Evolutionary conservation across 2,797 vertebrate genomes (phyloP).

Genomic region (Erethizon dorsatum): DNA sequence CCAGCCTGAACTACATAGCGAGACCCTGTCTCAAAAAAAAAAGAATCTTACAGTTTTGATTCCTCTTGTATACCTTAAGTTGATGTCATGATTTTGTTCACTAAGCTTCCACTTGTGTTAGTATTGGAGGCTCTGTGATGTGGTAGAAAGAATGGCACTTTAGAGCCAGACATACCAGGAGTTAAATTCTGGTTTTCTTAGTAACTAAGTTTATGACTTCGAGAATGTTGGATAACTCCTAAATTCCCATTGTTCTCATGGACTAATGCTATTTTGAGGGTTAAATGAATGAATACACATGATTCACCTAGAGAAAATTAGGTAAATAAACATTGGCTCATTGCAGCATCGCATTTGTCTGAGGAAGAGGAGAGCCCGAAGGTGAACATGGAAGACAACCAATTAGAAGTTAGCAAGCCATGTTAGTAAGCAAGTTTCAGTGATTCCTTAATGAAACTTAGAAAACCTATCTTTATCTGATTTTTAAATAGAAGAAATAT

Average conservation of each 20-base stretch:
- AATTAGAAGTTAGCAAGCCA: neutral
- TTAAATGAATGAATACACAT: neutral
- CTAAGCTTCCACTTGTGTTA: neutral
- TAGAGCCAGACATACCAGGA: neutral
- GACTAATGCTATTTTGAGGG: neutral
- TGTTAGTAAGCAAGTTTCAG: neutral
- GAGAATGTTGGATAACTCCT: neutral
- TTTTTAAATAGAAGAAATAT: neutral
- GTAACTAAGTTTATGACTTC: conserved; percentile 11
- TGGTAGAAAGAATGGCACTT: neutral
- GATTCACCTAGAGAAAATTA: neutral
- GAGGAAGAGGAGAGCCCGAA: neutral
- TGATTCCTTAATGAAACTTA: neutral
- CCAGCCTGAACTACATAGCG: neutral
- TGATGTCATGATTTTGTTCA: neutral
- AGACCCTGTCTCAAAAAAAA: neutral
- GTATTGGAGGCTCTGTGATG: neutral
- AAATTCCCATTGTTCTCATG: neutral
- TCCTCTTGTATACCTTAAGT: conserved; percentile 13
- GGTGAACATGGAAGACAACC: neutral
- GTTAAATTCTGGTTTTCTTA: conserved; percentile 29
- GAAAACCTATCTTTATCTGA: neutral
- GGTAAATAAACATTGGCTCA: neutral
- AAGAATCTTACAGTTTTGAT: neutral
- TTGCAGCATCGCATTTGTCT: conserved; percentile 9